These are phyloP conservation scores for Caenorhabditis inopinata DNA, from an alignment of 1,140 invertebrate species.

Conservation along the genomic window DNA sequence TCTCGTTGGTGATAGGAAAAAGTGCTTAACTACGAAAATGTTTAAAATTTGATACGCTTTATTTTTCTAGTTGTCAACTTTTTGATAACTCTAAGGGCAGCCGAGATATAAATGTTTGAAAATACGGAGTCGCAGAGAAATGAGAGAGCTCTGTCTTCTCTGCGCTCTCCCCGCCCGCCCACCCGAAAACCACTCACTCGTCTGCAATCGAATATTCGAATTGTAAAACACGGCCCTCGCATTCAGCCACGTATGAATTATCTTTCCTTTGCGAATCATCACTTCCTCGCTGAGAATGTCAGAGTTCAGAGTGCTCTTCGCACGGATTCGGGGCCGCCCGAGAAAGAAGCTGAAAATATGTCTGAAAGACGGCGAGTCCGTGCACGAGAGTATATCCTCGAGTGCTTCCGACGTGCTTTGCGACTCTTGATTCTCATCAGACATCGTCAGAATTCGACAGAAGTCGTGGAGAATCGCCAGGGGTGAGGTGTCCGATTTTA, in stretches of 20 bases:
- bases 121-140: too few relatives aligned
- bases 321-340: neutral
- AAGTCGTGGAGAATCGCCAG: neutral
- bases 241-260: slow-evolving; percentile 13
- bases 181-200: neutral
- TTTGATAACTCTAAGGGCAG: too few relatives aligned
- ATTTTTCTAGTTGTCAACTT: too few relatives aligned
- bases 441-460: slow-evolving; percentile 5
- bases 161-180: too few relatives aligned
- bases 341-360: slow-evolving; percentile 18
- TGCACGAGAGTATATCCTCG: neutral
- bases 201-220: slow-evolving; percentile 2
- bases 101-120: too few relatives aligned
- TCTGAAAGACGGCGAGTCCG: neutral
- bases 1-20: neutral
- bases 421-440: neutral
- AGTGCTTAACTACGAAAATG: neutral
- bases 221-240: slow-evolving; percentile 10
- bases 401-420: neutral
- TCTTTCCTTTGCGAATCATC: neutral
- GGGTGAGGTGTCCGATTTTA: slow-evolving; percentile 8
- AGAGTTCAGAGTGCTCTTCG: neutral
- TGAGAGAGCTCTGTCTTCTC: too few relatives aligned
- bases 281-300: slow-evolving; percentile 9
- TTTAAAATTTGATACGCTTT: neutral